Evolutionary conservation across 2,888 invertebrate species (phyloP), one percentile per base, ranked within the genome.

Genomic region (Chloromyia formosa): DNA sequence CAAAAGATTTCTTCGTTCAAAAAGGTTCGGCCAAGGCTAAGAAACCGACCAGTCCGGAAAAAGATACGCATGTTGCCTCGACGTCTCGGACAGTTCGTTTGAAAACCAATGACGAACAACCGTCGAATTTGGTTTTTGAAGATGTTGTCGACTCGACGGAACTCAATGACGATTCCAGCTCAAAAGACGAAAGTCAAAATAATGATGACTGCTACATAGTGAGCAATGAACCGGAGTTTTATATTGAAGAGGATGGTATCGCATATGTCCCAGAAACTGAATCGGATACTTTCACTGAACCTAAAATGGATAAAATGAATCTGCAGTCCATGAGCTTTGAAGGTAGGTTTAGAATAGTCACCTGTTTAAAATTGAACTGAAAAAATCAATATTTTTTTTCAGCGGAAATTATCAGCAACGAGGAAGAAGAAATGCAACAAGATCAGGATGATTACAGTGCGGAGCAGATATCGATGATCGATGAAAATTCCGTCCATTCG

Each of bases 1-100:
- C 84, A 0, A 80, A 81, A 56, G 77, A 76, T 0, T 84, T 80
- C 69, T 73, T 84, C 1, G 75, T 79, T 77, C 73, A 0, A 1
- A 56, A 56, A 71, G 40, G 35, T 18, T 40, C 56, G 3, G 20
- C 35, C 16, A 71, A 71, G 14, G 12, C 1, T 23, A 45, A 74
- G 68, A 20, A 18, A 71, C 20, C 22, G 16, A 12, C 49, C 5
- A 56, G 20, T 5, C 16, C 10, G 22, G 35, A 40, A 14, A 4
- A 22, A 10, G 40, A 35, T 49, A 9, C 18, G 20, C 40, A 0
- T 20, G 58, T 27, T 12, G 22, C 56, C 14, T 40, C 56, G 2
- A 42, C 35, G 7, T 66, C 45, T 18, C 2, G 18, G 9, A 0
- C 58, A 16, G 74, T 69, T 40, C 56, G n/a, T 56, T 54, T 12